Percentiles rank a stretch among this genome's conserved stretches.
Conservation (phyloP, 2,888 invertebrate genomes). For the Sminthurides aquaticus region DNA sequence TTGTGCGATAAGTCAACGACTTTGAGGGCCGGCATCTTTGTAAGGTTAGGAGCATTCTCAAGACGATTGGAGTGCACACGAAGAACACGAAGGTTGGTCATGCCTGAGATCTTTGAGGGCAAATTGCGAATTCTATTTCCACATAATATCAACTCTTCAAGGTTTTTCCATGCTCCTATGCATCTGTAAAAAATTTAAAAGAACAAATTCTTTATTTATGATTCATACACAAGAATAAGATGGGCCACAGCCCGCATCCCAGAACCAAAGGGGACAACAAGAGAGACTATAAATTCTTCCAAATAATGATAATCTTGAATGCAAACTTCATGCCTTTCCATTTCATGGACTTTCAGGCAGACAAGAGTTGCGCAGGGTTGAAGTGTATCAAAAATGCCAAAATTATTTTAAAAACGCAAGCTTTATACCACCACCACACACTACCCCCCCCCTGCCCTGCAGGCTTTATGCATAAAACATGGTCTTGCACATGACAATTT, state of each 20-base stretch:
- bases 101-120: constrained; percentile 65
- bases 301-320: not conserved
- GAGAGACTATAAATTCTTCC: not conserved
- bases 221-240: not conserved
- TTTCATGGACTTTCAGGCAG: not conserved
- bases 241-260: not conserved
- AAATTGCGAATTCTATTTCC: constrained; percentile 69
- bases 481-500: too few relatives aligned
- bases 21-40: constrained; percentile 64
- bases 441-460: too few relatives aligned
- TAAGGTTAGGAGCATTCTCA: constrained; percentile 65
- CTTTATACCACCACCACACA: too few relatives aligned
- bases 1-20: constrained; percentile 79
- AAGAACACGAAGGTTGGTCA: constrained; percentile 64
- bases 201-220: not conserved
- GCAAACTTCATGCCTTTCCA: not conserved
- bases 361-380: too few relatives aligned
- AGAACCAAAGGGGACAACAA: not conserved
- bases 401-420: too few relatives aligned
- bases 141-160: constrained; percentile 73
- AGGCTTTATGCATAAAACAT: too few relatives aligned
- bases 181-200: constrained; percentile 50
- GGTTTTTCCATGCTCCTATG: constrained; percentile 64
- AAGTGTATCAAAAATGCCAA: too few relatives aligned
- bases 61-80: constrained; percentile 75